Conservation (phyloP, 1,140 invertebrate species). For the Diploscapter pachys region DNA sequence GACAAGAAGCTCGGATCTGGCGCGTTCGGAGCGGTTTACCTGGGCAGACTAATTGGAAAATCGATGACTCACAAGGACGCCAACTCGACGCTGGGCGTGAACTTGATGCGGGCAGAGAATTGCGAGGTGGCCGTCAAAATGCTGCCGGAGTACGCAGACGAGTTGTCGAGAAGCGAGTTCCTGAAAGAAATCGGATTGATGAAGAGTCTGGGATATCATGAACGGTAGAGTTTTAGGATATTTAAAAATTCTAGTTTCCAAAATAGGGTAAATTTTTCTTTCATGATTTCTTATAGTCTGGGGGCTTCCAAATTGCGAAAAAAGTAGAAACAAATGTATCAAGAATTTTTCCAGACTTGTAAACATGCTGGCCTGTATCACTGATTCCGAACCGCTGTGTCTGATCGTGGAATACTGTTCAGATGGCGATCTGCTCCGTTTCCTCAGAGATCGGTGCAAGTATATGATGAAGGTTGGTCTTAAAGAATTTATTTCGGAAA, state of each 20-base stretch:
- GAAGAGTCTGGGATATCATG: conserved; percentile 62
- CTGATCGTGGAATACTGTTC: conserved; percentile 62
- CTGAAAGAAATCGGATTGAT: conserved; percentile 62
- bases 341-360: conserved; percentile 54
- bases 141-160: conserved; percentile 60
- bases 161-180: conserved; percentile 60
- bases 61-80: conserved; percentile 47
- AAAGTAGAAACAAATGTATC: neutral
- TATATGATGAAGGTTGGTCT: conserved; percentile 50
- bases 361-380: conserved; percentile 63
- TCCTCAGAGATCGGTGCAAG: conserved; percentile 58
- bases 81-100: conserved; percentile 53
- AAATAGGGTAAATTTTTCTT: neutral
- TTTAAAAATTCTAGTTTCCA: neutral
- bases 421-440: conserved; percentile 61
- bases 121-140: conserved; percentile 61
- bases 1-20: conserved; percentile 56
- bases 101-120: conserved; percentile 58
- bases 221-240: conserved; percentile 20
- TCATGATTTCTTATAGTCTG: neutral
- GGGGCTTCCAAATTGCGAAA: neutral
- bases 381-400: conserved; percentile 61
- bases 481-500: neutral
- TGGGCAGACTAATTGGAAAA: conserved; percentile 50
- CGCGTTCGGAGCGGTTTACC: conserved; percentile 53